phyloP scores from a whole-genome alignment of 1,140 invertebrate species.

The Kradibia gibbosae region DNA sequence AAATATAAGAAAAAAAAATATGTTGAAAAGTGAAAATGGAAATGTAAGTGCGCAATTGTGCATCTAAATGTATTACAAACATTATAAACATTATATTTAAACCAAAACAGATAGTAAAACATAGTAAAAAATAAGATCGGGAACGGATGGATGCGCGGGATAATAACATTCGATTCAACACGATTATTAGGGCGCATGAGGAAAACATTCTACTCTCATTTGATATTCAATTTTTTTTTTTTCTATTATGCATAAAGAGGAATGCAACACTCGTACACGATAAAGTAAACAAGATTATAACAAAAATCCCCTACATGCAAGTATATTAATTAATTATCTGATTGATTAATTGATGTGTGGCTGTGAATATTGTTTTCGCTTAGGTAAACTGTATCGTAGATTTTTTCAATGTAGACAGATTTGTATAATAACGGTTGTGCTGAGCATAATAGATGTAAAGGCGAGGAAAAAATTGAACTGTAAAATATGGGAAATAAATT shows the following conservation, averaged over 20 bases:
- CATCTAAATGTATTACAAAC: slow-evolving; percentile 33
- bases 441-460: slow-evolving; percentile 48
- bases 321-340: slow-evolving; percentile 55
- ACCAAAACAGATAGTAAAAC: slow-evolving; percentile 38
- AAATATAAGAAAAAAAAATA: slow-evolving; percentile 33
- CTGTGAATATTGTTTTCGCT: slow-evolving; percentile 71
- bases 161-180: slow-evolving; percentile 19
- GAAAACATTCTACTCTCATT: slow-evolving; percentile 33
- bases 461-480: slow-evolving; percentile 44
- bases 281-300: slow-evolving; percentile 29
- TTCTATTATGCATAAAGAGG: slow-evolving; percentile 27
- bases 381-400: slow-evolving; percentile 57
- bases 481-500: slow-evolving; percentile 27
- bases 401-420: slow-evolving; percentile 45
- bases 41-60: slow-evolving; percentile 17
- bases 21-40: slow-evolving; percentile 5
- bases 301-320: slow-evolving; percentile 55
- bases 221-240: slow-evolving; percentile 33
- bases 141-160: background rate
- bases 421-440: slow-evolving; percentile 46
- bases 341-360: slow-evolving; percentile 70
- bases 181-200: background rate
- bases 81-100: slow-evolving; percentile 37
- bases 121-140: slow-evolving; percentile 30
- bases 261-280: slow-evolving; percentile 5